These are phyloP conservation scores for Himalopsyche kuldschensis DNA, from an alignment of 2,888 invertebrate genomes.

Conservation along the genomic window DNA sequence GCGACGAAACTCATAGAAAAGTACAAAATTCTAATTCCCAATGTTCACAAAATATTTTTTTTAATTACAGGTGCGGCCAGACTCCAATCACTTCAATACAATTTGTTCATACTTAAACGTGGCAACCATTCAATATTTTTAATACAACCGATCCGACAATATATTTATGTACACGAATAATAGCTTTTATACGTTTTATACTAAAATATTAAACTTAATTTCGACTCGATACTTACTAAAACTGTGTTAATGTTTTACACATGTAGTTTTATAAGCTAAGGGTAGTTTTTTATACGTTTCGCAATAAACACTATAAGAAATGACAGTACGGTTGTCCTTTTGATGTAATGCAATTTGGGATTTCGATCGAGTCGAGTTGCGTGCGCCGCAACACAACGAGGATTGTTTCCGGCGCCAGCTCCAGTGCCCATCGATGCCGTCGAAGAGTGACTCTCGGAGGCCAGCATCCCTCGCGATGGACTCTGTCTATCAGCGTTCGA, in stretches of 20 bases:
- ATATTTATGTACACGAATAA: neutral
- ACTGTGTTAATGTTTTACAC: neutral
- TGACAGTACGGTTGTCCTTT: neutral
- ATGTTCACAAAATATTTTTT: too few species aligned
- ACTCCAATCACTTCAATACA: too few species aligned
- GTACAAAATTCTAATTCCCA: too few species aligned
- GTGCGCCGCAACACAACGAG: neutral
- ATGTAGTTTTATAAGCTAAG: neutral
- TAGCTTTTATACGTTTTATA: neutral
- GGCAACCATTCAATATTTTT: neutral
- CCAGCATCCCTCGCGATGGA: neutral
- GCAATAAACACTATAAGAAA: neutral
- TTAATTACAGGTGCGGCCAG: too few species aligned
- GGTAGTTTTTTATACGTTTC: neutral
- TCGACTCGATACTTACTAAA: neutral
- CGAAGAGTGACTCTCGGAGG: neutral
- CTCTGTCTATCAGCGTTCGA: neutral
- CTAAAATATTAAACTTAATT: neutral
- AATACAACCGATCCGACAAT: neutral
- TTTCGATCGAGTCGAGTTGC: neutral
- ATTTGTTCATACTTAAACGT: neutral
- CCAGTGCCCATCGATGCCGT: neutral
- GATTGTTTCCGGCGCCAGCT: neutral
- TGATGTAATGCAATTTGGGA: neutral
- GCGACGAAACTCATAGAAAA: too few species aligned